Evolutionary conservation across 2,888 invertebrate species (phyloP).

Genomic region (Drosophila neotestacea): DNA sequence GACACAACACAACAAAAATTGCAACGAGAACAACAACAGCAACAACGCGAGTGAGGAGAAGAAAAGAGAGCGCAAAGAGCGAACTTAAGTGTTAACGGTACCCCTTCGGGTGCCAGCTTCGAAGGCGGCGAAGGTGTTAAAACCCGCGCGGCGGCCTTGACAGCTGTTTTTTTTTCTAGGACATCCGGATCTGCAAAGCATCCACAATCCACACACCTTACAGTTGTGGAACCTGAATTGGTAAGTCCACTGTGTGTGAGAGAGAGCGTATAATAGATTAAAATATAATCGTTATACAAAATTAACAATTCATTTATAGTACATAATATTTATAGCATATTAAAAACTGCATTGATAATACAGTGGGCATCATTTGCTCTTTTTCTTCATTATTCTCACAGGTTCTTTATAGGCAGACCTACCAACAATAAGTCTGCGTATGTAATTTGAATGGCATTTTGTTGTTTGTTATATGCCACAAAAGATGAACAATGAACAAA

Average conservation of each 20-base stretch:
- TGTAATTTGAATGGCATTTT: conserved; percentile 68
- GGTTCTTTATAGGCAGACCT: conserved; percentile 18
- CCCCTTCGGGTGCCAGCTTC: conserved; percentile 30
- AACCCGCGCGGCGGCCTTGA: conserved; percentile 52
- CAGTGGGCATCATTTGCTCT: background rate
- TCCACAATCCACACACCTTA: conserved; percentile 2
- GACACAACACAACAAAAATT: conserved; percentile 51
- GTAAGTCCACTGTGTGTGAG: conserved; percentile 35
- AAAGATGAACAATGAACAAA: conserved; percentile 83
- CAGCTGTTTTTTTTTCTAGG: conserved; percentile 51
- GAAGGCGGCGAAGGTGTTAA: conserved; percentile 14
- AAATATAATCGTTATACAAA: too few species aligned
- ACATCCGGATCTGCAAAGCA: conserved; percentile 43
- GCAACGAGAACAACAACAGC: conserved; percentile 31
- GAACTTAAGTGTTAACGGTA: conserved; percentile 31
- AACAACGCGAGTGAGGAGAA: background rate
- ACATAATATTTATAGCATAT: too few species aligned
- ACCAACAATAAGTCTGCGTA: background rate
- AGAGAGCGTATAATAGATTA: conserved; percentile 14
- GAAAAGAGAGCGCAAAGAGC: conserved; percentile 9
- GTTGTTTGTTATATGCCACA: conserved; percentile 67
- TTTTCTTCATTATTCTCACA: background rate
- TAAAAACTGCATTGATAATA: background rate
- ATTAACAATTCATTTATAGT: too few species aligned
- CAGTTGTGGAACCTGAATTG: conserved; percentile 25